phyloP scores from a whole-genome alignment of 1,140 invertebrate species.

The Phymorhynchus buccinoides region DNA sequence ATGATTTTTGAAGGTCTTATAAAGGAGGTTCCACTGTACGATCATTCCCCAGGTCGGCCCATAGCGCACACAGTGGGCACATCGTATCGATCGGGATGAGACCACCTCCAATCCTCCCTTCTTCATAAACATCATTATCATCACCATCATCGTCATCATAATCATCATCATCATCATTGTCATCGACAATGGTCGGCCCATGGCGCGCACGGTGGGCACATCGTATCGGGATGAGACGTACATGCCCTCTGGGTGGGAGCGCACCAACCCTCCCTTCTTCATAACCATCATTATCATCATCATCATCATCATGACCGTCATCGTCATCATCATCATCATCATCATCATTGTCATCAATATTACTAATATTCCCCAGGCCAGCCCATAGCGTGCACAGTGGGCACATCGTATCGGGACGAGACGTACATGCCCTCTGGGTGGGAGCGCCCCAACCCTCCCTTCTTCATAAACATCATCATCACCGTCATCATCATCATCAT shows the following conservation, averaged over 20 bases:
- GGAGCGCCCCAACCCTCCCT: constrained; percentile 91
- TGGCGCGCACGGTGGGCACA: constrained; percentile 91
- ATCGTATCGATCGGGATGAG: constrained; percentile 89
- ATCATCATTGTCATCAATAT: constrained; percentile 18
- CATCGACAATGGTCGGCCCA: constrained; percentile 90
- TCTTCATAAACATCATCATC: no score
- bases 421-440: constrained; percentile 84
- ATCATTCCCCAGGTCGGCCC: no score
- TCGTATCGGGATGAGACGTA: constrained; percentile 93
- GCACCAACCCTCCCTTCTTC: constrained; percentile 95
- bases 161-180: no score
- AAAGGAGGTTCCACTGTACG: no score
- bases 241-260: constrained; percentile 83
- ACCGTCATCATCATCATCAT: no score
- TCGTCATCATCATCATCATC: neutral
- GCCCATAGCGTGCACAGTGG: constrained; percentile 90
- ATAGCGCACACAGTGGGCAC: no score
- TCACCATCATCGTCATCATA: no score
- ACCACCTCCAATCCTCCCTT: constrained; percentile 97
- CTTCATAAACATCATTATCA: no score
- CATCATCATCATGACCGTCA: no score
- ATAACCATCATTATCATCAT: no score
- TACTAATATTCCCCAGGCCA: constrained; percentile 80
- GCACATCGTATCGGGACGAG: constrained; percentile 94
- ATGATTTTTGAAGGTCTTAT: no score